phyloP scores from a whole-genome alignment of 1,140 invertebrate species.

The Pseudoatta argentina region DNA sequence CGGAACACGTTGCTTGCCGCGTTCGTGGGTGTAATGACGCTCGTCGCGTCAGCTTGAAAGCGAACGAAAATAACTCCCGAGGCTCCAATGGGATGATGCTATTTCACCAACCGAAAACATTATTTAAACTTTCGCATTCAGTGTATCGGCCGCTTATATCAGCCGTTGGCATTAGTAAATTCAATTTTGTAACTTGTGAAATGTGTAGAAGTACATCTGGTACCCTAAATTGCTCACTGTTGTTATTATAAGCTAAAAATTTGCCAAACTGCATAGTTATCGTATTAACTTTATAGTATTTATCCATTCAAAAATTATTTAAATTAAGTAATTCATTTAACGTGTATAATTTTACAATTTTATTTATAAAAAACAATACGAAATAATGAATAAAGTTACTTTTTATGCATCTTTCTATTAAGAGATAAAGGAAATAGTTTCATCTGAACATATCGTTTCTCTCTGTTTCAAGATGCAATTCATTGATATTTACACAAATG shows the following conservation, averaged over 20 bases:
- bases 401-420: not conserved
- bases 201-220: not conserved
- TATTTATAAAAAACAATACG: not conserved
- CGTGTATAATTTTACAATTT: too few species aligned
- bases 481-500: not conserved
- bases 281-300: not conserved
- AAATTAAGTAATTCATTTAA: not conserved
- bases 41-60: constrained; percentile 51
- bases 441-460: not conserved
- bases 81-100: constrained; percentile 19
- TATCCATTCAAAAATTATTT: not conserved
- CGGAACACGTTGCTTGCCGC: constrained; percentile 14
- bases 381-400: not conserved
- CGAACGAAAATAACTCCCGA: constrained; percentile 55
- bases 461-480: not conserved
- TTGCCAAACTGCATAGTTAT: not conserved
- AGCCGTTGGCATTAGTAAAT: constrained; percentile 14
- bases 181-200: constrained; percentile 21
- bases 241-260: not conserved
- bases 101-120: constrained; percentile 50
- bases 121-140: constrained; percentile 47
- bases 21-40: constrained; percentile 58
- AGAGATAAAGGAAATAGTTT: not conserved
- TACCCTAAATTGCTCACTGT: constrained; percentile 12
- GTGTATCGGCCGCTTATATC: constrained; percentile 1